These are phyloP conservation scores for Clarias platycephalus DNA, from an alignment of 2,797 vertebrate species.

Conservation along the genomic window DNA sequence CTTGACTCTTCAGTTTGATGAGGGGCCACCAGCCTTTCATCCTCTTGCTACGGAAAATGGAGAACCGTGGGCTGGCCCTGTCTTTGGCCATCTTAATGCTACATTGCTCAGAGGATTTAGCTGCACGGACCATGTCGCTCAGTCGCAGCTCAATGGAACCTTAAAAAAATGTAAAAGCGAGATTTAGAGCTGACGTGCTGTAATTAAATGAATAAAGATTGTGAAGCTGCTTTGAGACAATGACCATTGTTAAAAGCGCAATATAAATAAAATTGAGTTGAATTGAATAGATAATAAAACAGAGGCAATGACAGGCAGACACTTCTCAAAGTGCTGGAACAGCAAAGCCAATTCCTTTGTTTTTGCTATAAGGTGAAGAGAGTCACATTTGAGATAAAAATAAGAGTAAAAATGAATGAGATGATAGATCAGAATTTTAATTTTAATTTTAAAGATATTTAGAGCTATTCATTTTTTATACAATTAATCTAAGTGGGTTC, in stretches of 20 bases:
- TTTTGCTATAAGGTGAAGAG: background rate
- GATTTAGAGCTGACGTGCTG: background rate
- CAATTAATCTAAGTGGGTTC: background rate
- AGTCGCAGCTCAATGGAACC: conserved; percentile 87
- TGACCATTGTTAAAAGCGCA: no score
- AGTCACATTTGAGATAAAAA: background rate
- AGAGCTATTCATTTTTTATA: background rate
- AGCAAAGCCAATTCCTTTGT: background rate
- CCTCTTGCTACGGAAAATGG: conserved; percentile 85
- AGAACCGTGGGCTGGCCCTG: conserved; percentile 80
- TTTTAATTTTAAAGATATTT: no score
- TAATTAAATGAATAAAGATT: background rate
- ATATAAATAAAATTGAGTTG: no score
- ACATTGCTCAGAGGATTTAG: conserved; percentile 79
- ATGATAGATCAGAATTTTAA: background rate
- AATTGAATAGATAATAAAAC: background rate
- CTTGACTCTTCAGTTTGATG: conserved; percentile 79
- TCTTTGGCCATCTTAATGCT: conserved; percentile 82
- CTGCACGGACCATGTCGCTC: conserved; percentile 83
- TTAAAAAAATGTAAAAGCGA: conserved; percentile 53
- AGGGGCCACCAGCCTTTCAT: conserved; percentile 93
- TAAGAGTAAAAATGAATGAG: background rate
- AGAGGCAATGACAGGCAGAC: background rate
- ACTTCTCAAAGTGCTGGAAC: background rate
- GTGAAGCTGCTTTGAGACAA: no score